Percentiles rank a stretch among this genome's conserved stretches.
Conservation (phyloP, 2,797 vertebrate genomes). For the Scomberomorus guttatus region DNA sequence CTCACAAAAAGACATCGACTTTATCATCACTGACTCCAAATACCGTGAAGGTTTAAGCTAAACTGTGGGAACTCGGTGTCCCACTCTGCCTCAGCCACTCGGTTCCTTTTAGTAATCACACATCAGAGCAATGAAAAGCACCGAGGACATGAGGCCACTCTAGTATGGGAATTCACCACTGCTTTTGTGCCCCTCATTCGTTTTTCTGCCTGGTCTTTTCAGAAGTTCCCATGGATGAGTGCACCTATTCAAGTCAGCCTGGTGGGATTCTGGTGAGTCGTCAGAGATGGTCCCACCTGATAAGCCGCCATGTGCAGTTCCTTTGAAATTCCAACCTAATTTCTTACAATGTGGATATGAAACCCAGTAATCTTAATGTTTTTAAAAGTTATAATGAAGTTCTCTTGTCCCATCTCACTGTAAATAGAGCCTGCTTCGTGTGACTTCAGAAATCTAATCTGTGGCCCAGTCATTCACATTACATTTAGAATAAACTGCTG, state of each 20-base stretch:
- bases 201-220: conserved; percentile 77
- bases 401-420: neutral
- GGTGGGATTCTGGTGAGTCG: conserved; percentile 98
- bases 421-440: neutral
- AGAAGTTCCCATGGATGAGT: conserved; percentile 98
- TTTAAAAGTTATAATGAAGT: neutral
- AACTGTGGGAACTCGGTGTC: conserved; percentile 29
- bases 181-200: conserved; percentile 73
- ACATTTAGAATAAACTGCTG: neutral
- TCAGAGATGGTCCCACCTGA: conserved; percentile 64
- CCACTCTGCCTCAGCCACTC: conserved; percentile 3
- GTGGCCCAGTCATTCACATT: neutral
- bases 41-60: neutral
- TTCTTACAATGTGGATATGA: neutral
- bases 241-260: conserved; percentile 98
- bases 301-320: conserved; percentile 46
- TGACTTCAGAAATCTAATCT: neutral
- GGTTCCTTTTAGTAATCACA: conserved; percentile 40
- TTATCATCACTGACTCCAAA: conserved; percentile 20
- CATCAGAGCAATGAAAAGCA: conserved; percentile 53
- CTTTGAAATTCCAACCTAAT: conserved; percentile 29
- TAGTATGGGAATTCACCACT: conserved; percentile 51
- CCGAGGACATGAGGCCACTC: conserved; percentile 57
- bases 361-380: neutral
- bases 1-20: neutral